Evolutionary conservation across 2,888 invertebrate genomes (phyloP), one percentile per base, ranked within the genome.

Genomic region (Rugalucina vietnamica): DNA sequence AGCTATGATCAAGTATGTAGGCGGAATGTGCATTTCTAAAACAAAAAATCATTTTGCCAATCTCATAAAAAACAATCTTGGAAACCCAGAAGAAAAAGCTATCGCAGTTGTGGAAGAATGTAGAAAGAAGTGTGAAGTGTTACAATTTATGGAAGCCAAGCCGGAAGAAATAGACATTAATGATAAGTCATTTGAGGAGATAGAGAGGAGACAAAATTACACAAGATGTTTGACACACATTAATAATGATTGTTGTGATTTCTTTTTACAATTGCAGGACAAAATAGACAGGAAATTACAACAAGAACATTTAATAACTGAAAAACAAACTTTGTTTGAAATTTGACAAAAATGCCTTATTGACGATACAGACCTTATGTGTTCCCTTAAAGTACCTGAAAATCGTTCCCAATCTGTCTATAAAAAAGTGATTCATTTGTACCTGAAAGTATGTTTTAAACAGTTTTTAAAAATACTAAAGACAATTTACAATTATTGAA

Each of bases 1-100:
- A 29, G 80, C 70, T 27, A 84, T 80, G 54, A 50, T 80, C 2
- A 34, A 77, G 27, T 79, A 83, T 76, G 83, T 83, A 1, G 83
- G 50, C n/a, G 83, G 83, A 5, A 83, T 83, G 83, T 83, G 83
- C 50, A 34, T 83, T 10, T 43, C 83, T 36, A 83, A 83, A 69
- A n/a, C 34, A 27, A 65, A n/a, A 65, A 34, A 79, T 12, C 79
- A 79, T 71, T 76, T 57, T 21, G 24, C 1, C 1, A 78, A 57
- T 32, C 36, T 24, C 10, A 14, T 78, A 1, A 27, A 50, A 24
- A 5, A 70, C 10, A 78, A 78, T 37, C 49, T 71, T 14, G 71
- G 71, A n/a, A 54, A 78, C 37, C 78, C 78, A 21, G 69, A 78
- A 29, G 49, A 77, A 21, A 39, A n/a, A n/a, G 36, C 39, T 1